Percentiles rank a stretch among this genome's conserved stretches.
Evolutionary conservation across 1,140 invertebrate species (phyloP).

Genomic region (Potamilus streckersoni): DNA sequence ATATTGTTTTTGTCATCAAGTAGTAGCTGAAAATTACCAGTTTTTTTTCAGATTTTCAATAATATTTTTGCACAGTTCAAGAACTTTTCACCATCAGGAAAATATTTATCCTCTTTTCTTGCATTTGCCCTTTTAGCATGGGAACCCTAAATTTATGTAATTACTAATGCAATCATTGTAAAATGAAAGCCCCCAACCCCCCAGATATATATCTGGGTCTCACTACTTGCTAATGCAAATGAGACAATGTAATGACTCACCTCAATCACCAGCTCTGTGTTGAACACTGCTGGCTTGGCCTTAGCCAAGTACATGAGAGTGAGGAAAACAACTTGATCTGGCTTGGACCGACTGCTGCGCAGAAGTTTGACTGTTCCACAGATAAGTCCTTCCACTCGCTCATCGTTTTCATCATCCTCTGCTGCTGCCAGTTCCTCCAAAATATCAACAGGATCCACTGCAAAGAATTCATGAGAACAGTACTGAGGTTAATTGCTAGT

Average conservation of each 20-base stretch:
- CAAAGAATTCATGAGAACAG: slow-evolving; percentile 17
- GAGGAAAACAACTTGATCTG: slow-evolving; percentile 82
- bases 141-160: too few species aligned
- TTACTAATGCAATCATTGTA: too few species aligned
- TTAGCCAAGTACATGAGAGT: slow-evolving; percentile 87
- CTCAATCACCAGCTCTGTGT: slow-evolving; percentile 81
- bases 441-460: slow-evolving; percentile 67
- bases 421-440: slow-evolving; percentile 66
- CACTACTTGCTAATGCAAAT: background rate
- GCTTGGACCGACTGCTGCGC: slow-evolving; percentile 74
- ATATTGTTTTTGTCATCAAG: too few species aligned
- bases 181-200: too few species aligned
- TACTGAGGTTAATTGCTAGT: background rate
- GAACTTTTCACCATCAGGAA: too few species aligned
- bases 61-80: too few species aligned
- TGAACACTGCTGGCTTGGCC: slow-evolving; percentile 79
- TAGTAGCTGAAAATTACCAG: too few species aligned
- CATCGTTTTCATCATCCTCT: slow-evolving; percentile 68
- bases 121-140: too few species aligned
- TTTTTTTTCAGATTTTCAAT: too few species aligned
- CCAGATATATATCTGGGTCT: background rate
- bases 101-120: too few species aligned
- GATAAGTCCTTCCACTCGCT: slow-evolving; percentile 69
- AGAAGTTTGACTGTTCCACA: slow-evolving; percentile 72
- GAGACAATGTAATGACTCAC: slow-evolving; percentile 58